Conservation (phyloP, 2,113 vertebrate species). For the Xenus cinereus region DNA sequence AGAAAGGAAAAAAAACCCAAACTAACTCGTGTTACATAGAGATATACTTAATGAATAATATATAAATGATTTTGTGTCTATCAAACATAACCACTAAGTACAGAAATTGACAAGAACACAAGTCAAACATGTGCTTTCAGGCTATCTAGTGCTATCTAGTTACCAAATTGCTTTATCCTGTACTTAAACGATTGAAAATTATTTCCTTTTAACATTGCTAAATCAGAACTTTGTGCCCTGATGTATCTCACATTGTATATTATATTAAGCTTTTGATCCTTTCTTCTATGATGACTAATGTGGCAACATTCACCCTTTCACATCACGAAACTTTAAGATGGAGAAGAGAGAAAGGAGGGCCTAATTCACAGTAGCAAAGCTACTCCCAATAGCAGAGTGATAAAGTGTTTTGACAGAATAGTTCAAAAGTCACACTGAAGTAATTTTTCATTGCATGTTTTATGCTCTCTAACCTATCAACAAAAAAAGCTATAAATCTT, state of each 20-base stretch:
- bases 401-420: slow-evolving; percentile 6
- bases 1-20: not conserved
- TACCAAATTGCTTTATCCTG: not conserved
- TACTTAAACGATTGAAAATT: not conserved
- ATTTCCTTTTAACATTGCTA: not conserved
- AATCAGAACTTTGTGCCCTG: not conserved
- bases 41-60: not conserved
- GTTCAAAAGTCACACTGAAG: not conserved
- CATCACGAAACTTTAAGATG: not conserved
- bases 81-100: not conserved
- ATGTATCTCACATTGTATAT: not conserved
- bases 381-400: not conserved
- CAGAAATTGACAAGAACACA: not conserved
- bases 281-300: not conserved
- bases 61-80: not conserved
- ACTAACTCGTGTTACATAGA: not conserved
- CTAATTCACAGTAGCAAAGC: not conserved
- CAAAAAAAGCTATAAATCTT: slow-evolving; percentile 35
- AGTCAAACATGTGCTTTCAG: not conserved
- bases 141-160: not conserved
- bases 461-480: slow-evolving; percentile 11
- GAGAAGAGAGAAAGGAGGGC: not conserved
- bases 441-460: slow-evolving; percentile 37
- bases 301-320: not conserved
- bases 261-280: not conserved